A percentile compares a stretch with the other conserved stretches of the same genome.
phyloP scores from a whole-genome alignment of 2,797 vertebrate genomes.

The Alca torda region DNA sequence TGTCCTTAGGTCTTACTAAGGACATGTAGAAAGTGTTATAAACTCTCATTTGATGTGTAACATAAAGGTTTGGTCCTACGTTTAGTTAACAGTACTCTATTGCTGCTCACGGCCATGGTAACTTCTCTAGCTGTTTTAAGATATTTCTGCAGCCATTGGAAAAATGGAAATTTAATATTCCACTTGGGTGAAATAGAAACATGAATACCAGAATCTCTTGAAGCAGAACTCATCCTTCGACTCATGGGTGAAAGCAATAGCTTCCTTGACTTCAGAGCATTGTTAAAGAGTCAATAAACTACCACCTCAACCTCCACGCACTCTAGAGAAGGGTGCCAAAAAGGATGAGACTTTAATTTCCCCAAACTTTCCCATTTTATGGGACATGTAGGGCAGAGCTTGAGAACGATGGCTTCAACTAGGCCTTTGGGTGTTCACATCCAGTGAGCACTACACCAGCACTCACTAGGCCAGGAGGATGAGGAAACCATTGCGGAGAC shows the following conservation, averaged over 20 bases:
- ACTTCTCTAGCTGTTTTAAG: not conserved
- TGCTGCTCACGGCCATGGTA: not conserved
- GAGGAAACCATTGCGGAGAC: not conserved
- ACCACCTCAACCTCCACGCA: not conserved
- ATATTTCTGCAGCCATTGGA: not conserved
- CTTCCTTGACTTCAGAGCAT: not conserved
- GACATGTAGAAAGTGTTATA: not conserved
- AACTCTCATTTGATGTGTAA: not conserved
- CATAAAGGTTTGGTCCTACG: not conserved
- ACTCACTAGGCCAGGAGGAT: not conserved
- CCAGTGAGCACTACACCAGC: not conserved
- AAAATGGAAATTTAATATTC: slow-evolving; percentile 10
- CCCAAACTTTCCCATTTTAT: not conserved
- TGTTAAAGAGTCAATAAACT: not conserved
- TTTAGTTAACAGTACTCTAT: not conserved
- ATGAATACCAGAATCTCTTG: not conserved
- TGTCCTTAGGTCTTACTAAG: not conserved
- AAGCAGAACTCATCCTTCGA: slow-evolving; percentile 15
- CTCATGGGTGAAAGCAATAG: not conserved
- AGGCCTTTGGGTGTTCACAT: not conserved
- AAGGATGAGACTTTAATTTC: not conserved
- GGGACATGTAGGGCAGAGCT: not conserved
- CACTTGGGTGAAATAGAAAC: not conserved
- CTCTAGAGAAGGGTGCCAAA: not conserved
- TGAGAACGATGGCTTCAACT: not conserved